Percentiles rank a stretch among this genome's conserved stretches.
Evolutionary conservation across 2,113 vertebrate species (phyloP).

Genomic region (Rutilus rutilus): DNA sequence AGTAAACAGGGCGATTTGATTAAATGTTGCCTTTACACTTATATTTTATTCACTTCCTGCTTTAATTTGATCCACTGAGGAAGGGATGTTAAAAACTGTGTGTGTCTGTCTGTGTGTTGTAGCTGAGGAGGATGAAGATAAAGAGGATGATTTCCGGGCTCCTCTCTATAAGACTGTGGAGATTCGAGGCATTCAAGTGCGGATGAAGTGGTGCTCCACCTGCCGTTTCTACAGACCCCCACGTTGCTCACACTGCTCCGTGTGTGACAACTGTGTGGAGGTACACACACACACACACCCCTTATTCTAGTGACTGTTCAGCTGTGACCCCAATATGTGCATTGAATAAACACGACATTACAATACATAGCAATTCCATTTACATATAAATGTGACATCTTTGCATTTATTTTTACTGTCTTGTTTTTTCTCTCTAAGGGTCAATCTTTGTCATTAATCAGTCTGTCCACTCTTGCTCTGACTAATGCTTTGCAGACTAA

Average conservation of each 20-base stretch:
- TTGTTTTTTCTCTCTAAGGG: background rate
- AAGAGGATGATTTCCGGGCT: slow-evolving; percentile 96
- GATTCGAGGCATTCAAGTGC: slow-evolving; percentile 94
- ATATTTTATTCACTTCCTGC: too few relatives aligned
- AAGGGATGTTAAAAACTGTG: background rate
- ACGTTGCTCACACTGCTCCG: slow-evolving; percentile 95
- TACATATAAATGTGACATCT: background rate
- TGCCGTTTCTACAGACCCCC: slow-evolving; percentile 97
- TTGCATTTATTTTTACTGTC: background rate
- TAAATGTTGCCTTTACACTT: background rate
- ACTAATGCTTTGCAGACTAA: background rate
- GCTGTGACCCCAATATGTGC: background rate
- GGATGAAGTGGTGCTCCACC: slow-evolving; percentile 98
- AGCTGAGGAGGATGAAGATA: slow-evolving; percentile 98
- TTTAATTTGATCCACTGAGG: background rate
- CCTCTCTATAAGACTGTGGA: slow-evolving; percentile 98
- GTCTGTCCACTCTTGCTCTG: background rate
- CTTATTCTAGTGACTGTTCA: background rate
- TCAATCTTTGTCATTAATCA: slow-evolving; percentile 1
- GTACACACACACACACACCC: slow-evolving; percentile 62
- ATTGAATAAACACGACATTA: background rate
- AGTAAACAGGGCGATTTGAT: background rate
- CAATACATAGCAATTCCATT: background rate
- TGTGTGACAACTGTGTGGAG: slow-evolving; percentile 99
- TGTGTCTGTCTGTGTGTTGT: background rate